Base-by-base conservation (phyloP, 2,113 vertebrate genomes). In the Piprites chloris region DNA sequence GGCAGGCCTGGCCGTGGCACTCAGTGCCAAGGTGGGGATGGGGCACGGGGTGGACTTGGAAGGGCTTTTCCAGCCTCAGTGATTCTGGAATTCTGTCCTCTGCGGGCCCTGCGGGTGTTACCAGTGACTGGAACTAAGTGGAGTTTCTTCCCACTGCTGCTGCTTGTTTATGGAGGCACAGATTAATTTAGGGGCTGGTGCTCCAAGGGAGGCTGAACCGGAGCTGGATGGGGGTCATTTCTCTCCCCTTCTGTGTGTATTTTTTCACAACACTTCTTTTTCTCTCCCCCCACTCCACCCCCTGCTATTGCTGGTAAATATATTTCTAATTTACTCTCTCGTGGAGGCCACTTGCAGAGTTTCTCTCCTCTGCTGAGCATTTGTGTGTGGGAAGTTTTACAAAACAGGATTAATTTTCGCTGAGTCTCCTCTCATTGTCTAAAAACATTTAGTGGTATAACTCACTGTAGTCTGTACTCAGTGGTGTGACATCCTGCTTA, bases 381-480 rank as follows among this genome's bases (percentile, higher is more conserved):
- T 37, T 33, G 27, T 14, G n/a, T 42, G 65, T 5, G 79, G 52
- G 76, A 58, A 55, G 27, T 56, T 88, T 33, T 35, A n/a, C 61
- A 86, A 24, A 53, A n/a, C 35, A 26, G 42, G 53, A 37, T 55
- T 59, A 3, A 27, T 23, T 78, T 76, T 55, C 44, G 39, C 65
- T 41, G 53, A 44, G 10, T 32, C 33, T 67, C 53, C 10, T 35
- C 27, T 30, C 33, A 8, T 18, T 67, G 37, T 23, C 35, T 33
- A 35, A 67, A 59, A 35, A 39, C 12, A 2, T 12, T 27, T 33
- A 14, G 50, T 53, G 68, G 20, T 32, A 1, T 37, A 33, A 32
- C 9, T 71, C 1, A 1, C 0, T 1, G 13, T 8, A 11, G 28
- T 33, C 1, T 8, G 8, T 26, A 6, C 58, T 33, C 0, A 0